Base-by-base conservation (phyloP, 2,797 vertebrate genomes). In the Sebastolobus alascanus region DNA sequence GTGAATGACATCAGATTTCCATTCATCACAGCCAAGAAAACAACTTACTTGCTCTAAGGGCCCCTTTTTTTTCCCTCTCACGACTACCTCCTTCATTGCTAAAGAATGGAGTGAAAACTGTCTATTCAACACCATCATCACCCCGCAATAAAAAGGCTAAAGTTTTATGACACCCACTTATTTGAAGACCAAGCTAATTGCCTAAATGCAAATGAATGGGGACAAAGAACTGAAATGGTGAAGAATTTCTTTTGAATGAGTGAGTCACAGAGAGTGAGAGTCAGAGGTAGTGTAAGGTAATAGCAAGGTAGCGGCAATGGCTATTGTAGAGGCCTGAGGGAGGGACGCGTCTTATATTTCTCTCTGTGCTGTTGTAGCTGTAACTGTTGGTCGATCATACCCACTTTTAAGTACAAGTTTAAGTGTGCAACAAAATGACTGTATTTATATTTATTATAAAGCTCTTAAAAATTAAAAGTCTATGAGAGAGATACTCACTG, bases 241-340 rank as follows among this genome's bases (percentile, higher is more conserved):
- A 79, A 83, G 68, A 61, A 50, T 71, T 71, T 83, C 61, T 68
- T 78, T 82, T 88, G 58, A 84, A 3, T 86, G 68, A 85, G 65
- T 85, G n/a, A 2, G 40, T 50, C 52, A 43, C 65, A 75, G 8
- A 13, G 11, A 8, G 4, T 59, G 22, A 37, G 29, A 73, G 60
- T 70, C 18, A 61, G 52, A 60, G 16, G 3, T 8, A 14, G 25
- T 37, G 16, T 43, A 20, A 46, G 18, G 6, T 22, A 13, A 31
- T 29, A 37, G n/a, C 52, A 54, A 11, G 52, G 52, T 22, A 54
- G 52, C 33, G 65, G 33, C 4, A 14, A 63, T 20, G 22, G 60
- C n/a, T 31, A 35, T 1, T 54, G n/a, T 29, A 11, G 5, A 68
- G 37, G n/a, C 4, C 8, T 13, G 43, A 43, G 20, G 11, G 14